Evolutionary conservation across 2,113 vertebrate genomes (phyloP).

Genomic region (Thermophis baileyi): DNA sequence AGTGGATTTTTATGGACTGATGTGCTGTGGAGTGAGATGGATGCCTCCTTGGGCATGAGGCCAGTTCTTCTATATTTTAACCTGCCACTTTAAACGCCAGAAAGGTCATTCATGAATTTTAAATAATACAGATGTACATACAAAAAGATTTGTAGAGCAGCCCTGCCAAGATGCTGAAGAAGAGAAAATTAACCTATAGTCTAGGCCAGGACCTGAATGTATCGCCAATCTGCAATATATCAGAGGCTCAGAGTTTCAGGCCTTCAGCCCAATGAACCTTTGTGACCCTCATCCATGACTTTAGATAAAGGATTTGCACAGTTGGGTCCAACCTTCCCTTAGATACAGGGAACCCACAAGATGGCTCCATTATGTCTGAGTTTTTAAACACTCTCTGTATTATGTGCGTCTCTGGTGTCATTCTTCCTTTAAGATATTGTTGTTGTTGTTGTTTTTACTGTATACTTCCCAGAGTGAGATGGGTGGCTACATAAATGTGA

Average conservation of each 20-base stretch:
- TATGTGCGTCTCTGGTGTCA: background rate
- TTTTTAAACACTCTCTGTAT: background rate
- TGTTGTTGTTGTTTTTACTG: background rate
- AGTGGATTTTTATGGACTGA: too few relatives aligned
- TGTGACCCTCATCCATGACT: background rate
- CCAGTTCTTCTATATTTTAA: too few relatives aligned
- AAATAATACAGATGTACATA: too few relatives aligned
- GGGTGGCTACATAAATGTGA: background rate
- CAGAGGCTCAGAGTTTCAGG: background rate
- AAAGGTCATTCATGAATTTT: too few relatives aligned
- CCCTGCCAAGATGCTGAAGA: background rate
- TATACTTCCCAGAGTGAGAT: background rate
- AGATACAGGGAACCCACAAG: background rate
- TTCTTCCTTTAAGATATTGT: background rate
- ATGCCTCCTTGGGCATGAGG: too few relatives aligned
- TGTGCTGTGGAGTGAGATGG: too few relatives aligned
- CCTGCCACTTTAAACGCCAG: too few relatives aligned
- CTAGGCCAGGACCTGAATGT: background rate
- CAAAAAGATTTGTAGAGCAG: background rate
- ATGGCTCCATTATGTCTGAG: background rate
- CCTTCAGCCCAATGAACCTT: background rate
- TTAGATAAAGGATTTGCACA: background rate
- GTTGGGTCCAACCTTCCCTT: background rate
- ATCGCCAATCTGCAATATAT: background rate
- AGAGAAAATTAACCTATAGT: background rate